phyloP scores from a whole-genome alignment of 2,888 invertebrate species.

The Lithosia quadra region DNA sequence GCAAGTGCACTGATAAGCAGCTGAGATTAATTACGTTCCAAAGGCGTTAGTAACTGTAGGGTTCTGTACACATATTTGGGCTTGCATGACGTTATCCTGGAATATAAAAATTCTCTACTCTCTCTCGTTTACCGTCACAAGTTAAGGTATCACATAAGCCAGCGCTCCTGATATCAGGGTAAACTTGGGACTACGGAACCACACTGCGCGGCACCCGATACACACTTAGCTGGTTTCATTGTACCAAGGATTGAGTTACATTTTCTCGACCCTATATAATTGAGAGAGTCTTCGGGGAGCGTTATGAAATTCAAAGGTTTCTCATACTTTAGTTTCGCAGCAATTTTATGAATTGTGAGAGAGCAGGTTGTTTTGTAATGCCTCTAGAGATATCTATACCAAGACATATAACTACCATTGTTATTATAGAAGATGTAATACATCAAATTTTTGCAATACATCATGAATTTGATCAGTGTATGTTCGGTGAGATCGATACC shows the following conservation, averaged over 20 bases:
- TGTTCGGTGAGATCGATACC: too few relatives aligned
- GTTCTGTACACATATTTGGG: too few relatives aligned
- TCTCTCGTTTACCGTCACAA: neutral
- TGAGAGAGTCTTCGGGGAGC: constrained; percentile 30
- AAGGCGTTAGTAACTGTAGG: too few relatives aligned
- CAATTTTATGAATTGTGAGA: constrained; percentile 26
- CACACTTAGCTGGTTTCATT: constrained; percentile 19
- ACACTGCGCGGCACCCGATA: neutral
- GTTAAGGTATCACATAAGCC: neutral
- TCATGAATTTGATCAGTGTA: too few relatives aligned
- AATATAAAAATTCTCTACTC: neutral
- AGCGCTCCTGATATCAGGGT: neutral
- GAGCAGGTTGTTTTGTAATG: constrained; percentile 9
- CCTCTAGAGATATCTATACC: neutral
- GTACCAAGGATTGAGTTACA: constrained; percentile 39
- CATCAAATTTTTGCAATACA: too few relatives aligned
- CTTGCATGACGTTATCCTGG: neutral
- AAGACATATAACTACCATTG: too few relatives aligned
- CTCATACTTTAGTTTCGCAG: constrained; percentile 14
- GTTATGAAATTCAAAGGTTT: constrained; percentile 39
- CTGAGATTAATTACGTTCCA: too few relatives aligned
- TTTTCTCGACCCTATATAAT: constrained; percentile 33
- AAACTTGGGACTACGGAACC: neutral
- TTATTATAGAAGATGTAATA: too few relatives aligned
- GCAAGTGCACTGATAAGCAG: too few relatives aligned